Conservation (phyloP, 2,888 invertebrate species). For the Amorpha juglandis region DNA sequence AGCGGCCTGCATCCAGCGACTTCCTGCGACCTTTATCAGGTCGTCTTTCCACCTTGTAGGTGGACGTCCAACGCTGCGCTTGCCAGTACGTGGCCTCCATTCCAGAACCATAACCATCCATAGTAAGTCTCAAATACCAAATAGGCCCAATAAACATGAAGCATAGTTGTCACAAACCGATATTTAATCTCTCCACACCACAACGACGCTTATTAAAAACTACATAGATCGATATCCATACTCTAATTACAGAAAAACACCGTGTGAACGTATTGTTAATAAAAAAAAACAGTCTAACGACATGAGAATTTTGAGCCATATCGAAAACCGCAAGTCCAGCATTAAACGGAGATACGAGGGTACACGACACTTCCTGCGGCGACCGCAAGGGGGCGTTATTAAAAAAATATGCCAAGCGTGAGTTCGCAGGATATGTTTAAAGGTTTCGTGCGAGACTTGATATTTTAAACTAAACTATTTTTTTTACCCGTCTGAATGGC, state of each 20-base stretch:
- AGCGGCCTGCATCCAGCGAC: too few relatives aligned
- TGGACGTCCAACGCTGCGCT: too few relatives aligned
- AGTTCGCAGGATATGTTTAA: background rate
- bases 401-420: constrained; percentile 41
- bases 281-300: constrained; percentile 45
- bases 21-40: too few relatives aligned
- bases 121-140: too few relatives aligned
- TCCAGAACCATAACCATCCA: too few relatives aligned
- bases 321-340: constrained; percentile 35
- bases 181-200: constrained; percentile 7
- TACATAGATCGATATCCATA: background rate
- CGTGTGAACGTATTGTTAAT: constrained; percentile 43
- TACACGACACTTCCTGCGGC: constrained; percentile 69
- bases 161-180: background rate
- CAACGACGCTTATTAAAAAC: background rate
- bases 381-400: constrained; percentile 64
- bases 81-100: too few relatives aligned
- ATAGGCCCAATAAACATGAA: background rate
- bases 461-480: too few relatives aligned
- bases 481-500: too few relatives aligned
- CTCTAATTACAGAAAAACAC: constrained; percentile 42
- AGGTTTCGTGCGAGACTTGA: background rate
- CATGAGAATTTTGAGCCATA: constrained; percentile 70
- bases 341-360: constrained; percentile 36
- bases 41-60: too few relatives aligned